A percentile compares a stretch with the other conserved stretches of the same genome.
phyloP scores from a whole-genome alignment of 2,888 invertebrate species.

The Epirrhoe tristata region DNA sequence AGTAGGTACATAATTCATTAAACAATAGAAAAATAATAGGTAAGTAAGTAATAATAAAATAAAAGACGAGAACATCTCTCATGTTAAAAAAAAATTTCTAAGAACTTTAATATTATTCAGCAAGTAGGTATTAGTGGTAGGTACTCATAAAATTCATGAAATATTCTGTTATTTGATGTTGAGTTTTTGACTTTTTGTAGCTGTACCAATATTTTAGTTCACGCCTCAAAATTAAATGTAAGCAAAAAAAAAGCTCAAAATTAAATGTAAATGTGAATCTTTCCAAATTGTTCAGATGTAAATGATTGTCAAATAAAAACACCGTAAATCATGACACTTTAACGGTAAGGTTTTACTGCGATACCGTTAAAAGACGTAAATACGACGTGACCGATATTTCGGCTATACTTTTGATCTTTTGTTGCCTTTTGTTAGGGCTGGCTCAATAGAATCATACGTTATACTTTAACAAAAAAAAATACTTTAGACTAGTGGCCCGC shows the following conservation, averaged over 20 bases:
- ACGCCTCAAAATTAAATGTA: conserved; percentile 7
- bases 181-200: too few relatives aligned
- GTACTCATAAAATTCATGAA: too few relatives aligned
- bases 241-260: too few relatives aligned
- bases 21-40: too few relatives aligned
- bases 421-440: conserved; percentile 39
- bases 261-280: not conserved
- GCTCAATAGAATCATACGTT: not conserved
- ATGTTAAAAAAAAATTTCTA: too few relatives aligned
- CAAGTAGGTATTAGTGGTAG: too few relatives aligned
- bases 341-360: conserved; percentile 27
- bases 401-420: conserved; percentile 39
- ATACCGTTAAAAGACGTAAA: conserved; percentile 30
- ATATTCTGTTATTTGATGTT: too few relatives aligned
- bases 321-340: conserved; percentile 24
- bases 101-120: too few relatives aligned
- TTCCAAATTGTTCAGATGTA: conserved; percentile 12
- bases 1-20: too few relatives aligned
- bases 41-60: too few relatives aligned
- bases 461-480: not conserved
- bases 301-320: conserved; percentile 22
- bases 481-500: too few relatives aligned
- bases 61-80: too few relatives aligned
- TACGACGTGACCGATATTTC: conserved; percentile 38
- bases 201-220: not conserved